phyloP scores from a whole-genome alignment of 1,140 invertebrate genomes.

The Phortica variegata region DNA sequence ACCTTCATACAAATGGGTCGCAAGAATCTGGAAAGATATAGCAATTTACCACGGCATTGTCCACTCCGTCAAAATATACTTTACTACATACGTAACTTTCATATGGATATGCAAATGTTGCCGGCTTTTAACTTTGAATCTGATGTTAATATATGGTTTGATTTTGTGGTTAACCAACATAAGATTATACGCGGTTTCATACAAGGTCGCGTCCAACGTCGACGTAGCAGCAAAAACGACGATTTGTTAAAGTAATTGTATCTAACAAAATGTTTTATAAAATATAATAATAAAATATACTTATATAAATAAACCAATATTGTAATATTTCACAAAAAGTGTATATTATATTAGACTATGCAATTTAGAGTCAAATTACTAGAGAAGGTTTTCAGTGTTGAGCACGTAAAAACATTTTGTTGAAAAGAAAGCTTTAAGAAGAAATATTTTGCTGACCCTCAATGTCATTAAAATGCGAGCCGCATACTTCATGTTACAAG shows the following conservation, averaged over 20 bases:
- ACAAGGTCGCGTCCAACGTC: slow-evolving; percentile 15
- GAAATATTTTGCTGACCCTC: too few relatives aligned
- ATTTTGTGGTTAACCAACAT: slow-evolving; percentile 25
- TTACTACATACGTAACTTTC: slow-evolving; percentile 29
- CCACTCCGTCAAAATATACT: slow-evolving; percentile 21
- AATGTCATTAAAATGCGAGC: slow-evolving; percentile 47
- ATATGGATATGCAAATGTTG: slow-evolving; percentile 30
- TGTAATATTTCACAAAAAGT: too few relatives aligned
- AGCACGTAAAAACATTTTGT: too few relatives aligned
- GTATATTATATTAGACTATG: too few relatives aligned
- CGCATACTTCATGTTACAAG: slow-evolving; percentile 40
- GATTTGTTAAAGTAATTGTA: slow-evolving; percentile 21
- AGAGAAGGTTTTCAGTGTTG: too few relatives aligned
- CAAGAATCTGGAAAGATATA: slow-evolving; percentile 18
- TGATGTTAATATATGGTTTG: slow-evolving; percentile 27
- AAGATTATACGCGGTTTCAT: slow-evolving; percentile 30
- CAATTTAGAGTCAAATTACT: too few relatives aligned
- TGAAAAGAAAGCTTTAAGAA: too few relatives aligned
- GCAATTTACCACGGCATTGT: slow-evolving; percentile 24
- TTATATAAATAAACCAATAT: too few relatives aligned
- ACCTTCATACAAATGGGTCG: slow-evolving; percentile 24
- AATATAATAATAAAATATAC: slow-evolving; percentile 20
- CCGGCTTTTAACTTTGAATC: slow-evolving; percentile 30
- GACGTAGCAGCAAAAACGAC: slow-evolving; percentile 8
- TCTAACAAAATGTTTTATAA: slow-evolving; percentile 23